Base-by-base conservation (phyloP, 2,888 invertebrate species). In the Himalopsyche tibetana region DNA sequence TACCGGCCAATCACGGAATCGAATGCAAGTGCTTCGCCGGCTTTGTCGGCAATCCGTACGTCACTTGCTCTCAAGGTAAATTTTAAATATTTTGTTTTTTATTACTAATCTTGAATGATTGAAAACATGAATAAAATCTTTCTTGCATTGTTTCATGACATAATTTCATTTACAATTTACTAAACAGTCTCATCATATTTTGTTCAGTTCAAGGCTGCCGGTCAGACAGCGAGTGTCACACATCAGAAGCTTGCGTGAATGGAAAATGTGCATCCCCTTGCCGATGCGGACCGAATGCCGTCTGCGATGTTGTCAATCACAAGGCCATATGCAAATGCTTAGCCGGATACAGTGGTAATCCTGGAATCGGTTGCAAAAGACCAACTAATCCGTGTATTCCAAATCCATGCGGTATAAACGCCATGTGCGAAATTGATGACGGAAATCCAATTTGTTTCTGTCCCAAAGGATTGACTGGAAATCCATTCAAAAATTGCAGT, bases 401-500 rank as follows among this genome's bases (percentile, higher is more conserved):
- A 40, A 97, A 96, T 91, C 97, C 97, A n/a, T 98, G 97, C 90
- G 98, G 98, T n/a, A 92, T 94, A 3, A 96, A 96, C 90, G 97
- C 98, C 1, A 92, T 96, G 88, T 98, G 98, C 90, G 97, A 97
- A 92, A 94, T 95, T 82, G 97, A 97, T 89, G 95, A 96, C 89
- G 97, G 97, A 83, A 96, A 96, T 91, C 97, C 98, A 3, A 96
- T 98, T 89, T 98, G 98, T 90, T 97, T 94, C 92, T 98, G 98
- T 90, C 97, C 97, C 0, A 97, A 96, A 91, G 97, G 97, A 88
- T 93, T 97, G 88, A 98, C 97, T 5, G 98, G 98, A 91, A 97
- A 98, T 94, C 98, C 98, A 79, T 97, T 97, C 91, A 95, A 96
- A 90, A 96, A 95, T 92, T 98, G 97, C 94, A 97, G 97, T 97